These are phyloP conservation scores for Megamerina dolium DNA, from an alignment of 2,888 invertebrate species.

Conservation along the genomic window DNA sequence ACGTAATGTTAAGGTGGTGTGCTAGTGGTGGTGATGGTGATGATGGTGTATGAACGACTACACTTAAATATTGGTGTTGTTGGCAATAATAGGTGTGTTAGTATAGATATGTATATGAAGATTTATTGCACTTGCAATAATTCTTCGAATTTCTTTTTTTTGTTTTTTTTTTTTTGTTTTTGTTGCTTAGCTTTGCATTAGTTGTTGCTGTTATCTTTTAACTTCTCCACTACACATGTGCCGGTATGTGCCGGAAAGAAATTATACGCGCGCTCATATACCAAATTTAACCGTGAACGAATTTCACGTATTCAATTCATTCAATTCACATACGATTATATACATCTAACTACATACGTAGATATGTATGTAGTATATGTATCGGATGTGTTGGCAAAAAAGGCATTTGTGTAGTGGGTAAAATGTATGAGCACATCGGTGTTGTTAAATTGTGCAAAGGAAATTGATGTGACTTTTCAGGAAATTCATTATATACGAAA, in stretches of 20 bases:
- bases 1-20: neutral
- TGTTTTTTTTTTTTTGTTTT: neutral
- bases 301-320: neutral
- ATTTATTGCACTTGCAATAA: constrained; percentile 43
- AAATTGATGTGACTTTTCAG: constrained; percentile 31
- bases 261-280: neutral
- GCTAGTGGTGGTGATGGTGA: constrained; percentile 3
- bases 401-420: no score
- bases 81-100: no score
- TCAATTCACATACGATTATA: no score
- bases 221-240: constrained; percentile 9
- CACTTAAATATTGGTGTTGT: constrained; percentile 11
- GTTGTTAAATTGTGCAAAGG: constrained; percentile 32
- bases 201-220: no score
- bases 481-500: no score
- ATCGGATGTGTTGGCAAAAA: no score
- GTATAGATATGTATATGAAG: constrained; percentile 20
- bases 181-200: neutral
- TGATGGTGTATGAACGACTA: constrained; percentile 4
- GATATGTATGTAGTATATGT: no score
- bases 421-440: neutral
- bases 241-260: constrained; percentile 9
- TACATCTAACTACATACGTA: no score
- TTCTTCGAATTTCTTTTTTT: constrained; percentile 27
- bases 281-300: no score